A percentile compares a stretch with the other conserved stretches of the same genome.
Evolutionary conservation across 2,888 invertebrate genomes (phyloP).

Genomic region (Eulithis prunata): DNA sequence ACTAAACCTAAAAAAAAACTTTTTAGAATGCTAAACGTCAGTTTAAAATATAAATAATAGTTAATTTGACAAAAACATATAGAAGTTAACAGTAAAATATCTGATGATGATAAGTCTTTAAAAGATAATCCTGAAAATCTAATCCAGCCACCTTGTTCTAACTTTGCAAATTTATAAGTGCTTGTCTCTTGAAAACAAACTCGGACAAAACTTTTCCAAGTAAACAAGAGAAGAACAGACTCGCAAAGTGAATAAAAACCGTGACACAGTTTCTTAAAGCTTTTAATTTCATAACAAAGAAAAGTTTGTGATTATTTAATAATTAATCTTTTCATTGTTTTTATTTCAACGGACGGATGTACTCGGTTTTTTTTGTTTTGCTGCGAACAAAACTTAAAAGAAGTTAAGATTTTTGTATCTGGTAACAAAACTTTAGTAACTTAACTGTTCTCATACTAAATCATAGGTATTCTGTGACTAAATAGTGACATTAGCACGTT

Average conservation of each 20-base stretch:
- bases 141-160: not conserved
- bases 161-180: not conserved
- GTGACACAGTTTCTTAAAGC: constrained; percentile 56
- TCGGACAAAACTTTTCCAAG: constrained; percentile 48
- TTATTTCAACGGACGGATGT: not conserved
- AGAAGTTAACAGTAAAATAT: too few species aligned
- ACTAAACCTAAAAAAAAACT: too few species aligned
- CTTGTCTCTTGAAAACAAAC: constrained; percentile 37
- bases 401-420: too few species aligned
- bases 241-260: constrained; percentile 61
- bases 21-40: too few species aligned
- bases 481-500: too few species aligned
- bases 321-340: not conserved
- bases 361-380: too few species aligned
- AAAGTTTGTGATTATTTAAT: constrained; percentile 24
- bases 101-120: not conserved
- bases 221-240: constrained; percentile 45
- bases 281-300: constrained; percentile 61
- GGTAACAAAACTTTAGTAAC: too few species aligned
- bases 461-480: too few species aligned
- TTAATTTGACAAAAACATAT: too few species aligned
- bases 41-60: too few species aligned
- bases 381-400: too few species aligned
- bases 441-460: too few species aligned
- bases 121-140: not conserved